Evolutionary conservation across 2,888 invertebrate genomes (phyloP).

Genomic region (Hirtodrosophila duncani): DNA sequence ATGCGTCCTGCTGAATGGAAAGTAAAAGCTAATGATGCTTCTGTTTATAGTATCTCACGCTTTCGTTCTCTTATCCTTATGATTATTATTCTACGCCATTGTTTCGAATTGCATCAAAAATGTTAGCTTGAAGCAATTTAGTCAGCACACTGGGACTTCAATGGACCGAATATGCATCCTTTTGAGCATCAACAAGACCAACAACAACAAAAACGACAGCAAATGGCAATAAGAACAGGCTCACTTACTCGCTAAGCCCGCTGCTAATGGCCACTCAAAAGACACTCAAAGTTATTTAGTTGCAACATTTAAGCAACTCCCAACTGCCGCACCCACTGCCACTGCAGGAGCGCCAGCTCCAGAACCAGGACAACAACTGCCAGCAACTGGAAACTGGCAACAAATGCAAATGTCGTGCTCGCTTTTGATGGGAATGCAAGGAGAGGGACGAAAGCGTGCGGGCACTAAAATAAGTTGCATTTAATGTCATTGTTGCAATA

Average conservation of each 20-base stretch:
- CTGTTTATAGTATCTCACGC: too few relatives aligned
- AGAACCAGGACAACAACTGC: slow-evolving; percentile 29
- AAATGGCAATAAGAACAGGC: slow-evolving; percentile 24
- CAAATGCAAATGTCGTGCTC: slow-evolving; percentile 59
- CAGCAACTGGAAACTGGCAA: slow-evolving; percentile 15
- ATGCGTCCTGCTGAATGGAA: too few relatives aligned
- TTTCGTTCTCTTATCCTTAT: too few relatives aligned
- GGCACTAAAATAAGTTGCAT: slow-evolving; percentile 63
- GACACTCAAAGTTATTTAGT: slow-evolving; percentile 71
- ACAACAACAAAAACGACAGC: slow-evolving; percentile 31
- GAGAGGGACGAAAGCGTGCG: not conserved
- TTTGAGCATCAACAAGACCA: slow-evolving; percentile 13
- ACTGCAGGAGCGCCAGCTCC: not conserved
- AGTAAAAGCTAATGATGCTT: too few relatives aligned
- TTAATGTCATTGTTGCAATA: slow-evolving; percentile 72
- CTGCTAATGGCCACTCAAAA: slow-evolving; percentile 69
- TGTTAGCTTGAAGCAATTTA: too few relatives aligned
- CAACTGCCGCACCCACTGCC: not conserved
- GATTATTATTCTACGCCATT: too few relatives aligned
- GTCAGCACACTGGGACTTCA: not conserved
- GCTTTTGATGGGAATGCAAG: not conserved
- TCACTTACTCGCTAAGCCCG: slow-evolving; percentile 55
- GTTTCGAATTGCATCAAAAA: too few relatives aligned
- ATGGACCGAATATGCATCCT: not conserved
- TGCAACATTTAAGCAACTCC: slow-evolving; percentile 61